Base-by-base conservation (phyloP, 2,113 vertebrate species). In the Furnarius figulus region DNA sequence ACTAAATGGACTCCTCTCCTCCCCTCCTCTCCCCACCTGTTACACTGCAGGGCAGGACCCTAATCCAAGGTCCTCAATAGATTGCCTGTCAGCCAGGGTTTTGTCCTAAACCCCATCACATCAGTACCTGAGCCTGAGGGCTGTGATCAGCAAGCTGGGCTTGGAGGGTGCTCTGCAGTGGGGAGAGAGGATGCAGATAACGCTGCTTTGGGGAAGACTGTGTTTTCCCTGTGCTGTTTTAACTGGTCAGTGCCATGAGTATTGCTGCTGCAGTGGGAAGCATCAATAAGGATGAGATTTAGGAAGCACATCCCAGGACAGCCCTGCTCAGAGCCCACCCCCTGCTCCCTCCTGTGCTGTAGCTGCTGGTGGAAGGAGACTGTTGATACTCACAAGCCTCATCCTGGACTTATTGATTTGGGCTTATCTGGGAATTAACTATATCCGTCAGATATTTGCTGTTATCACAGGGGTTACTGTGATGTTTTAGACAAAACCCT, bases 341-440 rank as follows among this genome's bases (percentile, higher is more conserved):
- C 35, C 37, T 52, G 63, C 59, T 23, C 25, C 8, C 0, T 67
- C 40, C 79, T 8, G 1, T 18, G 37, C 67, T 47, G 61, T 50
- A 85, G 55, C 15, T 13, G 2, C 42, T 17, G 2, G 9, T 59
- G 28, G 47, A 81, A 68, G 55, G 65, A 84, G n/a, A 8, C 21
- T 78, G 9, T 33, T 49, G 59, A 25, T 50, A 25, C 31, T 44
- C 22, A 40, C 52, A 77, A 67, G 19, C 56, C 75, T 90, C 52
- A 75, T 81, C 47, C 61, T 24, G 61, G 61, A 44, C 33, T 77
- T 81, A 86, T 33, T 86, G 86, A 95, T 92, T 68, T 47, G 73
- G 46, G 63, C 49, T 97, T 87, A 74, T 66, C 52, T 42, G 56
- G 49, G 80, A 92, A 74, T 88, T 86, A 86, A 50, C 42, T 31